Conservation (phyloP, 2,888 invertebrate species). For the Melanotus villosus region DNA sequence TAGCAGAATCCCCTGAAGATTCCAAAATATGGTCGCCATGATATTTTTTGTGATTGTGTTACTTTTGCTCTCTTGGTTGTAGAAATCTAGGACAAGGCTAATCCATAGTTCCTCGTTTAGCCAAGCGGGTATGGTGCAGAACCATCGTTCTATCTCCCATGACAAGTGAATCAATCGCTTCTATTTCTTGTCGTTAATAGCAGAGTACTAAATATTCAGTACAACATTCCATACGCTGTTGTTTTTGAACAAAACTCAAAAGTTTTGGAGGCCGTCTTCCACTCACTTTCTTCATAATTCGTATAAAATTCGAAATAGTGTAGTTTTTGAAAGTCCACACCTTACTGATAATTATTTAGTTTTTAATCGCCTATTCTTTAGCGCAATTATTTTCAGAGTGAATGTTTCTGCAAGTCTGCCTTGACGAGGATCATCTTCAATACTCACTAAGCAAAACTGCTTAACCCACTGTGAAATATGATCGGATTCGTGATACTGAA, state of each 20-base stretch:
- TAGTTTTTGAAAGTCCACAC: slow-evolving; percentile 9
- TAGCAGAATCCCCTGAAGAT: neutral
- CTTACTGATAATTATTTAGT: slow-evolving; percentile 23
- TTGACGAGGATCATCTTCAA: slow-evolving; percentile 19
- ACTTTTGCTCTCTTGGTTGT: slow-evolving; percentile 5
- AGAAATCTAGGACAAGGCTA: neutral
- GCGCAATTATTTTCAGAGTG: slow-evolving; percentile 11
- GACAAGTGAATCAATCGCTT: neutral
- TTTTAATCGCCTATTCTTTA: slow-evolving; percentile 11
- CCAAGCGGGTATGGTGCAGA: neutral
- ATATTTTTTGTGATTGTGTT: neutral
- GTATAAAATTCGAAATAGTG: slow-evolving; percentile 5
- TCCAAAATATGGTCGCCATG: slow-evolving; percentile 15
- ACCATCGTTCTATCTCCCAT: neutral
- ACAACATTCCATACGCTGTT: neutral
- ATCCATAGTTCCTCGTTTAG: neutral
- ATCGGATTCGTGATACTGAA: slow-evolving; percentile 12
- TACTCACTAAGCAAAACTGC: slow-evolving; percentile 14
- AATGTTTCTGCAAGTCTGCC: slow-evolving; percentile 22
- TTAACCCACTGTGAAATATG: slow-evolving; percentile 12
- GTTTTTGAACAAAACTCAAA: slow-evolving; percentile 4
- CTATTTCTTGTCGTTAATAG: neutral
- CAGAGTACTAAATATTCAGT: slow-evolving; percentile 6
- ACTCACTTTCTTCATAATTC: slow-evolving; percentile 29
- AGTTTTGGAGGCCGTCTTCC: slow-evolving; percentile 27